Evolutionary conservation across 2,888 invertebrate species (phyloP).

Genomic region (Abrostola tripartita): DNA sequence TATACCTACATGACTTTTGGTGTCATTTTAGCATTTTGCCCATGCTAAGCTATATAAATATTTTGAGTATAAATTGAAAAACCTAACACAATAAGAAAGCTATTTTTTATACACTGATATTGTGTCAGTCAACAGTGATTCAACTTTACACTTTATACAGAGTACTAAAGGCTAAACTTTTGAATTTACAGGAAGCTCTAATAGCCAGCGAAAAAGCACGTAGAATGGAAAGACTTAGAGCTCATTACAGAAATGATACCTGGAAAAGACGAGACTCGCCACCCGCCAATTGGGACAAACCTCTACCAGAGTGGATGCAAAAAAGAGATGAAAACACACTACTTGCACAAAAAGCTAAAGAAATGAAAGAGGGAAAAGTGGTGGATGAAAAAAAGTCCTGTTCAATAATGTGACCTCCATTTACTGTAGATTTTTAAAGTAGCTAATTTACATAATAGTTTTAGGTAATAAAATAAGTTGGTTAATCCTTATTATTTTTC

Average conservation of each 20-base stretch:
- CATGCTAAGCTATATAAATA: no score
- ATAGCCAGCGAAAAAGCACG: conserved; percentile 92
- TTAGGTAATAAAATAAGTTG: conserved; percentile 34
- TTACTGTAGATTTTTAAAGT: conserved; percentile 33
- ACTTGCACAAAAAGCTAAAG: conserved; percentile 90
- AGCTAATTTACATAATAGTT: conserved; percentile 39
- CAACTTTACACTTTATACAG: no score
- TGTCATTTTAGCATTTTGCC: no score
- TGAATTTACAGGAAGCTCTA: conserved; percentile 86
- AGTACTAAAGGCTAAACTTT: not conserved
- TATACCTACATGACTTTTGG: no score
- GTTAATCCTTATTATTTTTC: conserved; percentile 23
- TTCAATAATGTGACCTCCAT: conserved; percentile 74
- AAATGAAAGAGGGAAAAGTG: conserved; percentile 82
- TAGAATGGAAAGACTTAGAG: conserved; percentile 89
- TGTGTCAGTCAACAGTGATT: no score
- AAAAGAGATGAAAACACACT: conserved; percentile 91
- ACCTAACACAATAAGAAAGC: no score
- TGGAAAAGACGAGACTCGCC: conserved; percentile 94
- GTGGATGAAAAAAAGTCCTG: conserved; percentile 69
- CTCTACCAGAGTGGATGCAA: conserved; percentile 92
- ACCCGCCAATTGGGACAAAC: conserved; percentile 94
- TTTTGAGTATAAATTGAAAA: no score
- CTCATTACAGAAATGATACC: conserved; percentile 92
- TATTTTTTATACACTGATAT: no score